Percentiles rank a stretch among this genome's conserved stretches.
These are phyloP conservation scores for Netelia fuscicornis DNA, from an alignment of 2,888 invertebrate species.

Conservation along the genomic window DNA sequence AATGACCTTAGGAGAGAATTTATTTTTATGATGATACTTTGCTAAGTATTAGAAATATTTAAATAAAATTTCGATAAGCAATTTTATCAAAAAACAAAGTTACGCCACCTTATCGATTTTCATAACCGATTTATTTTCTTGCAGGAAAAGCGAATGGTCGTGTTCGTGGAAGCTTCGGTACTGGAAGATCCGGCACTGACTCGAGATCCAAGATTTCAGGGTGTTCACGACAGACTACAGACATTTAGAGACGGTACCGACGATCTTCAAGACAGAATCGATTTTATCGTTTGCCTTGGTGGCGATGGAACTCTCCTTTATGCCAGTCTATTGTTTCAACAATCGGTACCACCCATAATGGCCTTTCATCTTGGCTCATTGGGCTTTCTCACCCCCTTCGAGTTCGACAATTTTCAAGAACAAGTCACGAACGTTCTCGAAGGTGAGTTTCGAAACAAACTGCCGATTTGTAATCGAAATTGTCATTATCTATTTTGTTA, in stretches of 20 bases:
- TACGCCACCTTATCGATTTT: no score
- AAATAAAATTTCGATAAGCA: no score
- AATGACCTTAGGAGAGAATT: neutral
- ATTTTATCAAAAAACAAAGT: neutral
- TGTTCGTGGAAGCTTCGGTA: conserved; percentile 96
- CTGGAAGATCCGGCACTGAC: conserved; percentile 93
- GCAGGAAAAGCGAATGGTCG: conserved; percentile 97
- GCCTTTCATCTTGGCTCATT: conserved; percentile 98
- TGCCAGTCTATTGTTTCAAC: conserved; percentile 97
- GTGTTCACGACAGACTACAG: conserved; percentile 93
- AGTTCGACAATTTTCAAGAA: conserved; percentile 96
- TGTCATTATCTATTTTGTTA: neutral
- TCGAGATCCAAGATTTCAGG: conserved; percentile 90
- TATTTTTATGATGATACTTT: neutral
- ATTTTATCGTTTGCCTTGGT: conserved; percentile 98
- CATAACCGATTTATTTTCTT: conserved; percentile 73
- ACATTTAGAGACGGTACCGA: conserved; percentile 95
- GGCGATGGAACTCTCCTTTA: conserved; percentile 99
- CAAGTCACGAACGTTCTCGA: conserved; percentile 97
- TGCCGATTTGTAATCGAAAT: conserved; percentile 20
- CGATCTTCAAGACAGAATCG: conserved; percentile 97
- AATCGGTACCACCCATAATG: conserved; percentile 99
- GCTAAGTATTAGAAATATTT: no score
- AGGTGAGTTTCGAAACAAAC: conserved; percentile 86
- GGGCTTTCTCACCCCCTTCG: conserved; percentile 98